Evolutionary conservation across 2,888 invertebrate genomes (phyloP).

Genomic region (Cybosia mesomella): DNA sequence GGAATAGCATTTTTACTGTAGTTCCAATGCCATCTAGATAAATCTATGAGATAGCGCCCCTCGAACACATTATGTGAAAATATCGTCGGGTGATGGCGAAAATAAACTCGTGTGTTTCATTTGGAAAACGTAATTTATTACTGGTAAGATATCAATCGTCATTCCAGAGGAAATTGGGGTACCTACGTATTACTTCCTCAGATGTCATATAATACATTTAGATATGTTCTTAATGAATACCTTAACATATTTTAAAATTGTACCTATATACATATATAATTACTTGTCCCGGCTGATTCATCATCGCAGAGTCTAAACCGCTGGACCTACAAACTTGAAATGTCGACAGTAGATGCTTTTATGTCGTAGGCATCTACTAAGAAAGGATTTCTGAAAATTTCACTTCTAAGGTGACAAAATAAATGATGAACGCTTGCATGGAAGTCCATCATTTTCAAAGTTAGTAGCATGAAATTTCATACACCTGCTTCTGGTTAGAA

Average conservation of each 20-base stretch:
- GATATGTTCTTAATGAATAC: slow-evolving; percentile 37
- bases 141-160: slow-evolving; percentile 60
- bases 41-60: slow-evolving; percentile 73
- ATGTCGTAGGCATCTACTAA: too few species aligned
- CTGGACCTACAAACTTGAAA: too few species aligned
- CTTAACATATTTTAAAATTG: neutral
- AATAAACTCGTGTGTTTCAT: slow-evolving; percentile 69
- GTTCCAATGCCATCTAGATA: slow-evolving; percentile 68
- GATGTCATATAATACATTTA: slow-evolving; percentile 40
- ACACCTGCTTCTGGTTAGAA: too few species aligned
- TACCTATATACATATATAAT: too few species aligned
- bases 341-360: too few species aligned
- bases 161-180: slow-evolving; percentile 54
- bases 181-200: slow-evolving; percentile 26
- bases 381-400: too few species aligned
- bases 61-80: slow-evolving; percentile 73
- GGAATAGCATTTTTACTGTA: slow-evolving; percentile 53
- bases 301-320: too few species aligned
- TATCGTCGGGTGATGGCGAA: slow-evolving; percentile 68
- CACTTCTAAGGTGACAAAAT: too few species aligned
- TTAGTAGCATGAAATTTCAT: too few species aligned
- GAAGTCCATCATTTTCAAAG: too few species aligned
- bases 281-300: too few species aligned
- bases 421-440: too few species aligned
- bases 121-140: slow-evolving; percentile 59